Percentiles rank a stretch among this genome's conserved stretches.
Conservation (phyloP, 2,888 invertebrate genomes). For the Melieria picta region DNA sequence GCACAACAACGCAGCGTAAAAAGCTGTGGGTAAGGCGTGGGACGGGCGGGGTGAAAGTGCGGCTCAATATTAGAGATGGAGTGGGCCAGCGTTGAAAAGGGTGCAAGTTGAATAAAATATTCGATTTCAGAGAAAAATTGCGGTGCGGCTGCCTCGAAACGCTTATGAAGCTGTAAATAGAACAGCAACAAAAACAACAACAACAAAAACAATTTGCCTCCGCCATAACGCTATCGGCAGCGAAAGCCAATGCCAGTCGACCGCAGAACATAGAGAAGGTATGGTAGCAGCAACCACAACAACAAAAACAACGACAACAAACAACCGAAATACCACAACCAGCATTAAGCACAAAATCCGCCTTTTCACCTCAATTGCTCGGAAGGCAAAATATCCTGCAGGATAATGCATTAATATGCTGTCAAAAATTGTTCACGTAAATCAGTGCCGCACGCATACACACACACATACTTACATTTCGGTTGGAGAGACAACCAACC, state of each 20-base stretch:
- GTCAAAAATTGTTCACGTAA: conserved; percentile 23
- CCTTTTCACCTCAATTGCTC: conserved; percentile 45
- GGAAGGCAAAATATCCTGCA: conserved; percentile 39
- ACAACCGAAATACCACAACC: background rate
- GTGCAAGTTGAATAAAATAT: background rate
- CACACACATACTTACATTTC: too few species aligned
- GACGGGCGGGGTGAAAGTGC: background rate
- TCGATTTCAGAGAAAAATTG: conserved; percentile 11
- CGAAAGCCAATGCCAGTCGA: too few species aligned
- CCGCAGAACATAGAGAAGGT: too few species aligned
- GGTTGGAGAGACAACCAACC: background rate
- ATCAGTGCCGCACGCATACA: background rate
- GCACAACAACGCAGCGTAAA: background rate
- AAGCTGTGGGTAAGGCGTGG: too few species aligned
- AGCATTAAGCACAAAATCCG: conserved; percentile 30
- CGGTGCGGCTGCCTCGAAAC: background rate
- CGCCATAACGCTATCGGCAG: background rate
- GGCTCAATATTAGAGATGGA: background rate
- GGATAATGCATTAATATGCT: conserved; percentile 35
- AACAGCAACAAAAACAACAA: background rate
- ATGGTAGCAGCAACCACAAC: background rate
- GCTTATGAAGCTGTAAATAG: background rate
- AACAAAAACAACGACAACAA: background rate
- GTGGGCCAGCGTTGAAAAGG: background rate
- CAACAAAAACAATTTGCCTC: background rate